These are phyloP conservation scores for Diorhabda elongata DNA, from an alignment of 1,140 invertebrate genomes.

Conservation along the genomic window DNA sequence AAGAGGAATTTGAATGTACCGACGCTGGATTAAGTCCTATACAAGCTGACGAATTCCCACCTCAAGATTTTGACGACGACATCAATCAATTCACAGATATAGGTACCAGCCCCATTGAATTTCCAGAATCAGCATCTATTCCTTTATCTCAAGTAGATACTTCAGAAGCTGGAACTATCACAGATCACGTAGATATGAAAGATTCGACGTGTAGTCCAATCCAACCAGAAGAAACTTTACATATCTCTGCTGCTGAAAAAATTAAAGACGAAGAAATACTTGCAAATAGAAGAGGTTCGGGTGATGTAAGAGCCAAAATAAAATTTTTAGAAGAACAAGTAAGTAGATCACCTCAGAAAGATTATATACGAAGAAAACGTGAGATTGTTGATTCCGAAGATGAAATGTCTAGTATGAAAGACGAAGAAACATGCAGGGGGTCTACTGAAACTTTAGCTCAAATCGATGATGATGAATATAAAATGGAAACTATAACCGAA, in stretches of 20 bases:
- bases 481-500: conserved; percentile 29
- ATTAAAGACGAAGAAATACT: conserved; percentile 43
- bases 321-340: conserved; percentile 48
- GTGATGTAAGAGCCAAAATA: conserved; percentile 51
- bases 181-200: conserved; percentile 50
- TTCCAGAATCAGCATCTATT: conserved; percentile 42
- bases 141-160: conserved; percentile 48
- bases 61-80: conserved; percentile 42
- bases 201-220: conserved; percentile 51
- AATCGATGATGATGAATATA: conserved; percentile 41
- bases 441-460: conserved; percentile 46
- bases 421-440: conserved; percentile 38
- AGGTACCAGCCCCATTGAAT: conserved; percentile 51
- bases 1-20: conserved; percentile 53
- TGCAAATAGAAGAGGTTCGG: conserved; percentile 42
- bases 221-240: conserved; percentile 39
- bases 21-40: conserved; percentile 55
- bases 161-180: conserved; percentile 50
- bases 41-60: conserved; percentile 49
- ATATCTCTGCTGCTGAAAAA: conserved; percentile 28
- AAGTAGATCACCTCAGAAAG: conserved; percentile 35
- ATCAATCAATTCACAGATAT: conserved; percentile 46
- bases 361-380: conserved; percentile 33
- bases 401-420: conserved; percentile 46
- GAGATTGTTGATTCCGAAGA: conserved; percentile 44